A percentile compares a stretch with the other conserved stretches of the same genome.
Conservation (phyloP, 2,888 invertebrate species). For the Lepidocyrtinus sp. region DNA sequence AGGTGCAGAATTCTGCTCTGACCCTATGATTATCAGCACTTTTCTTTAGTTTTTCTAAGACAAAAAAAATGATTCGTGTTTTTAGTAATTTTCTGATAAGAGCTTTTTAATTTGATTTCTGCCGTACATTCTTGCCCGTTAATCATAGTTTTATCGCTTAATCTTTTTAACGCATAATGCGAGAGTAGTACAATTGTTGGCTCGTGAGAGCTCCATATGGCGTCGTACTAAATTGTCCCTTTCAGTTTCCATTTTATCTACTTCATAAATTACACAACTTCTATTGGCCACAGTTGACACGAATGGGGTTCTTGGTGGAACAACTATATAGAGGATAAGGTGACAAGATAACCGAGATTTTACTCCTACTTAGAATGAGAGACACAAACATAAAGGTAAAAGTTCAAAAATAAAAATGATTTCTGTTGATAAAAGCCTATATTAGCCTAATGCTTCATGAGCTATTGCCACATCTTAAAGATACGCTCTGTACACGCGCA, state of each 20-base stretch:
- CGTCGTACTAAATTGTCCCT: neutral
- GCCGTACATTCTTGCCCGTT: neutral
- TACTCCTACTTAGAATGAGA: too few species aligned
- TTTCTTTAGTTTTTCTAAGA: neutral
- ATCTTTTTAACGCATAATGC: neutral
- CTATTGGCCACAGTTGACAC: neutral
- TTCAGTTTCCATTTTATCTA: conserved; percentile 22
- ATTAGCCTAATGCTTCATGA: neutral
- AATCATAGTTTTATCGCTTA: neutral
- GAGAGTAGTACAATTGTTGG: neutral
- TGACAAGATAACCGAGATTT: neutral
- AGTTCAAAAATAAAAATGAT: neutral
- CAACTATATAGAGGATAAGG: neutral
- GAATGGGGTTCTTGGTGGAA: neutral
- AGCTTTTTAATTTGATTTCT: conserved; percentile 10
- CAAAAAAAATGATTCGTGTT: neutral
- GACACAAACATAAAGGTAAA: too few species aligned
- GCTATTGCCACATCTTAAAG: neutral
- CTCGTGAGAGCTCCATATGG: neutral
- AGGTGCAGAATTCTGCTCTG: neutral
- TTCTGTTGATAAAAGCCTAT: neutral
- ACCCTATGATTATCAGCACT: conserved; percentile 4
- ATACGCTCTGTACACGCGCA: neutral
- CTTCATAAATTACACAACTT: conserved; percentile 27
- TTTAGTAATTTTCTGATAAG: conserved; percentile 27